A percentile compares a stretch with the other conserved stretches of the same genome.
Conservation (phyloP, 2,797 vertebrate species). For the Gambelia wislizenii region DNA sequence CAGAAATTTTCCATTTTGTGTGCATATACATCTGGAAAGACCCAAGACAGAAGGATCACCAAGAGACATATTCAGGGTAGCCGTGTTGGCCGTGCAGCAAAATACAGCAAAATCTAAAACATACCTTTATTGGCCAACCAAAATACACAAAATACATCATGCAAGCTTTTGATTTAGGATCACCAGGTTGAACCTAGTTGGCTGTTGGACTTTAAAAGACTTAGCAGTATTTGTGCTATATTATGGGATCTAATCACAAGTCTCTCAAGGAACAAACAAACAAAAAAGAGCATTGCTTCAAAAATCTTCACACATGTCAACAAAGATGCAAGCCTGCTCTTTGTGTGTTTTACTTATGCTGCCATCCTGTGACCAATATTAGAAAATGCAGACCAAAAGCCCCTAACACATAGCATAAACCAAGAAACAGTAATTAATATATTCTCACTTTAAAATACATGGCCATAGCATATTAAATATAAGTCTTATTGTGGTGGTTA, state of each 20-base stretch:
- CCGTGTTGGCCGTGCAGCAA: no score
- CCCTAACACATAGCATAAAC: conserved; percentile 12
- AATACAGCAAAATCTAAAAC: no score
- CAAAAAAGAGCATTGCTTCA: background rate
- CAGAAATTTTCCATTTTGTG: no score
- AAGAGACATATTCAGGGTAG: no score
- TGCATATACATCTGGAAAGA: no score
- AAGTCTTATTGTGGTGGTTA: conserved; percentile 24
- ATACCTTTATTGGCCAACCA: background rate
- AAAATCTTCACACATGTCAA: conserved; percentile 36
- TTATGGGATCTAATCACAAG: background rate
- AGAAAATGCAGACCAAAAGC: conserved; percentile 75
- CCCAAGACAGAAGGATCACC: no score
- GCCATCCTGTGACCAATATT: conserved; percentile 82
- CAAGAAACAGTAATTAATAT: conserved; percentile 23
- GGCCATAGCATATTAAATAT: conserved; percentile 17
- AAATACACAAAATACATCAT: no score
- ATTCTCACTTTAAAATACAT: background rate
- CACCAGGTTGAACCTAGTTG: no score
- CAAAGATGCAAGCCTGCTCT: background rate
- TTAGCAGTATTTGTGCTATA: background rate
- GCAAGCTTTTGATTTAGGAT: no score
- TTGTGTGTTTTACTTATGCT: conserved; percentile 80
- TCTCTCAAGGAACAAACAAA: conserved; percentile 19
- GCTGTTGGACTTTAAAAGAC: background rate